phyloP scores from a whole-genome alignment of 2,888 invertebrate genomes.

The Cryptus armator region DNA sequence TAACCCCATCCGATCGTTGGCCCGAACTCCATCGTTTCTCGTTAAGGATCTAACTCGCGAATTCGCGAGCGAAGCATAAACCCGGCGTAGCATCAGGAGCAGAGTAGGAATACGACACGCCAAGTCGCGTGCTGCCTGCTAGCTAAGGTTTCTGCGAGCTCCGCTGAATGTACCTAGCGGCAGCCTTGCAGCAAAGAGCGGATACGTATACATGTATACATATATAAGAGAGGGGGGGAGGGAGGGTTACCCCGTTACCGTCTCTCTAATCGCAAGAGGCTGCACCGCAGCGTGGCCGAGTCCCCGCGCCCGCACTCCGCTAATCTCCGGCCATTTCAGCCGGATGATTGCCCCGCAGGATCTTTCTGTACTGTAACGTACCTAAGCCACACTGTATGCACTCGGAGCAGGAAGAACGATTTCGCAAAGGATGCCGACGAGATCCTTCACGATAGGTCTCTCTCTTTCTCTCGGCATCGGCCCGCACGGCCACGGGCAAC shows the following conservation, averaged over 20 bases:
- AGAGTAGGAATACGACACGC: conserved; percentile 64
- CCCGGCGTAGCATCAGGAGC: not conserved
- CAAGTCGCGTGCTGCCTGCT: conserved; percentile 71
- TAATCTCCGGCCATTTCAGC: conserved; percentile 66
- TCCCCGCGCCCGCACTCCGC: conserved; percentile 40
- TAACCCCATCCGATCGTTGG: conserved; percentile 52
- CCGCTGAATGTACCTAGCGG: conserved; percentile 25
- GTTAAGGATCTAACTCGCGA: conserved; percentile 65
- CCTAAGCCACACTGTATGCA: conserved; percentile 34
- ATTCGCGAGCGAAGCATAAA: conserved; percentile 59
- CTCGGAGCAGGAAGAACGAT: conserved; percentile 63
- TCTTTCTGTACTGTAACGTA: conserved; percentile 57
- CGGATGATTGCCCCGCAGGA: conserved; percentile 67
- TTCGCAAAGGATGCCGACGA: conserved; percentile 67
- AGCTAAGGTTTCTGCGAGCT: conserved; percentile 25
- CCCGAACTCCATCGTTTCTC: conserved; percentile 63
- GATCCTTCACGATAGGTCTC: conserved; percentile 54
- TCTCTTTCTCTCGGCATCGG: conserved; percentile 2
- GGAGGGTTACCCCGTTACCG: conserved; percentile 54
- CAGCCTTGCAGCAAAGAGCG: conserved; percentile 17
- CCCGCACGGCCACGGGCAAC: conserved; percentile 39
- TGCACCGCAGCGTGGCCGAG: conserved; percentile 37
- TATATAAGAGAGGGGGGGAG: not conserved
- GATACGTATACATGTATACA: not conserved
- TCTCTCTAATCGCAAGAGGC: conserved; percentile 66